Base-by-base conservation (phyloP, 2,113 vertebrate genomes). In the Rissa tridactyla region DNA sequence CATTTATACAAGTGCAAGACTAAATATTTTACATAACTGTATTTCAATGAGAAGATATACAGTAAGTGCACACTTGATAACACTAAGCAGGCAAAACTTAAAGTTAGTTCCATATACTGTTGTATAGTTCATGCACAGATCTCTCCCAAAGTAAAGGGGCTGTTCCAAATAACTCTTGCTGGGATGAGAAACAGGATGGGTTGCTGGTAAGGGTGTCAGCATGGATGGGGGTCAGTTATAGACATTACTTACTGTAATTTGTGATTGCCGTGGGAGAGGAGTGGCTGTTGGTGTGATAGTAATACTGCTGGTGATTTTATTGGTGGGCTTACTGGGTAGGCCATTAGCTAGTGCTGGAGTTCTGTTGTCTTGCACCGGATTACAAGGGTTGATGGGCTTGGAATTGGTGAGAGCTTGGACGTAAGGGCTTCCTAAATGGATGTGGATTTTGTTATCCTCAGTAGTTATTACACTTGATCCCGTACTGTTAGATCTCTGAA, bases 391-490 rank as follows among this genome's bases (percentile, higher is more conserved):
- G 86, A 95, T 91, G 78, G 98, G 97, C 97, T 98, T 98, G 90
- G 98, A 97, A 94, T 97, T 97, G 95, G 98, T 97, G 94, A 99
- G 97, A 96, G 98, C 98, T 98, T 99, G 99, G 94, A 99, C 97
- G 44, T 99, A 99, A 93, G 99, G 98, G 94, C 97, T 99, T 97
- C 99, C 99, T 98, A 99, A 98, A 97, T 99, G 99, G 97, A 99
- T 99, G 97, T 99, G 99, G 97, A 99, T 99, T 98, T 99, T 99
- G 98, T 99, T 99, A 98, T 99, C 99, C 97, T 99, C 99, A 96
- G 99, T 99, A 98, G 99, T 99, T 98, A 99, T 99, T 97, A 99
- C 98, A 89, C 98, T 99, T 51, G 99, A 98, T 96, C 99, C 98
- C 4, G 98, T 98, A 95, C 99, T 99, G 98, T 99, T 99, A 84